These are phyloP conservation scores for Oasisia sp. DNA, from an alignment of 2,888 invertebrate genomes.

Conservation along the genomic window DNA sequence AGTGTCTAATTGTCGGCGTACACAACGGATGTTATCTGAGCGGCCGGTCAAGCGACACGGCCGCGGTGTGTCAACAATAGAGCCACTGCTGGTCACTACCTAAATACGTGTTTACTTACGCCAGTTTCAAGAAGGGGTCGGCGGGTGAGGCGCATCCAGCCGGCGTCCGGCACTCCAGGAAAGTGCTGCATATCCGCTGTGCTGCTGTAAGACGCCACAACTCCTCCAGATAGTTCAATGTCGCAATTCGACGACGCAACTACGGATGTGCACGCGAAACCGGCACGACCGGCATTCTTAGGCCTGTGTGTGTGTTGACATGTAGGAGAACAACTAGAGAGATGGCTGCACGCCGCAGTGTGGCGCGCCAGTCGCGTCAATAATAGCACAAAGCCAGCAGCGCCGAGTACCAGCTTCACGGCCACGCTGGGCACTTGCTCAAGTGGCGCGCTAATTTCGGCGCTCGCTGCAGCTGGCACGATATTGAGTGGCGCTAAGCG, in stretches of 20 bases:
- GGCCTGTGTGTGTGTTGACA: not conserved
- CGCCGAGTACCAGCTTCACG: not conserved
- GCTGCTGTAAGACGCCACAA: not conserved
- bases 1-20: not conserved
- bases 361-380: constrained; percentile 10
- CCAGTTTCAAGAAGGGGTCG: not conserved
- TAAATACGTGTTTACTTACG: constrained; percentile 13
- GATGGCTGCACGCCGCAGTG: not conserved
- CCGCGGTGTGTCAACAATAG: not conserved
- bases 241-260: not conserved
- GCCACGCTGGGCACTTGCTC: not conserved
- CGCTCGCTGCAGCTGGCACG: not conserved
- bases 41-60: constrained; percentile 1
- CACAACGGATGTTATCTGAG: constrained; percentile 3
- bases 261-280: not conserved
- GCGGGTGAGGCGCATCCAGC: not conserved
- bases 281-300: constrained; percentile 1
- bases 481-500: not conserved
- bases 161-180: not conserved
- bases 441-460: constrained; percentile 6
- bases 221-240: not conserved
- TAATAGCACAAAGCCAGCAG: constrained; percentile 17
- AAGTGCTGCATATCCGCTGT: not conserved
- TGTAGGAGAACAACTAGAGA: not conserved
- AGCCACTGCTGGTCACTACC: not conserved